These are phyloP conservation scores for Corythoichthys intestinalis DNA, from an alignment of 2,113 vertebrate species.

Conservation along the genomic window DNA sequence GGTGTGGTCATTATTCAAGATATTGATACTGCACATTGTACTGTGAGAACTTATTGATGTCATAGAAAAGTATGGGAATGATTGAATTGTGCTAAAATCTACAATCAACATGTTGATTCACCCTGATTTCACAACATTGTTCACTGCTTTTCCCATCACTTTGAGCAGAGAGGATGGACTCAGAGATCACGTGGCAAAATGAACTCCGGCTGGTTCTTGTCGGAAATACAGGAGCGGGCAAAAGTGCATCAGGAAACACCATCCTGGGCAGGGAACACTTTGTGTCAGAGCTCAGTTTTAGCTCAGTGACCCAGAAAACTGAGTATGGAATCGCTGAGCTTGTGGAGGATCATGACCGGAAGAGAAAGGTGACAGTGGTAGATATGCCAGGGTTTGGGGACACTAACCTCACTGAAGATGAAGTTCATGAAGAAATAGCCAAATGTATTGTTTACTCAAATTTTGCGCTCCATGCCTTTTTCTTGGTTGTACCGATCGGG, in stretches of 20 bases:
- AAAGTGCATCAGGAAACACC: conserved; percentile 75
- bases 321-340: conserved; percentile 46
- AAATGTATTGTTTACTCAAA: conserved; percentile 65
- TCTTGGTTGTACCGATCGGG: conserved; percentile 70
- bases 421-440: conserved; percentile 60
- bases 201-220: conserved; percentile 72
- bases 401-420: conserved; percentile 53
- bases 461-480: conserved; percentile 73
- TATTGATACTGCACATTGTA: too few relatives aligned
- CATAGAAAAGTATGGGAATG: too few relatives aligned
- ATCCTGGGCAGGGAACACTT: conserved; percentile 67
- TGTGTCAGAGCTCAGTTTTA: conserved; percentile 59
- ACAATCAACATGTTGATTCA: background rate
- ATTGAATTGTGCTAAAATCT: background rate
- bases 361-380: conserved; percentile 51
- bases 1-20: too few relatives aligned
- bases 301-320: conserved; percentile 67
- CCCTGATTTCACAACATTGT: background rate
- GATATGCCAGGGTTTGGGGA: conserved; percentile 78
- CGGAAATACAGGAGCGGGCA: conserved; percentile 72
- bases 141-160: conserved; percentile 5
- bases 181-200: conserved; percentile 20
- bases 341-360: conserved; percentile 6
- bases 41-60: too few relatives aligned
- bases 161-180: background rate